Percentiles rank a stretch among this genome's conserved stretches.
phyloP scores from a whole-genome alignment of 2,888 invertebrate genomes.

The Amaurobius ferox region DNA sequence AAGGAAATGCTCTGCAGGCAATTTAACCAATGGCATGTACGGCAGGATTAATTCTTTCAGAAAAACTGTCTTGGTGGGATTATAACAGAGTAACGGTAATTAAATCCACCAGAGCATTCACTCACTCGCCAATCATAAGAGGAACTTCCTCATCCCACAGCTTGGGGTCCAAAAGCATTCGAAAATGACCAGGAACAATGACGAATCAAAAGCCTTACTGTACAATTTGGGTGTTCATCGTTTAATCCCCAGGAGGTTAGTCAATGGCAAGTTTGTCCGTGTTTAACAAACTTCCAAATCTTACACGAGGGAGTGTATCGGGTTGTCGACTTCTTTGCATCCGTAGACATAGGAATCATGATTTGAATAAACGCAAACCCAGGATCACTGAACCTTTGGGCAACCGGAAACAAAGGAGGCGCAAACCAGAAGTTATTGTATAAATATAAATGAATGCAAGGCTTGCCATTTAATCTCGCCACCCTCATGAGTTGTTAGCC shows the following conservation, averaged over 20 bases:
- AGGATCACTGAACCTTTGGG: slow-evolving; percentile 46
- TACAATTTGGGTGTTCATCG: slow-evolving; percentile 15
- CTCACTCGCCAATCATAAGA: no score
- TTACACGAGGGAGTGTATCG: background rate
- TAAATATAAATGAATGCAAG: slow-evolving; percentile 9
- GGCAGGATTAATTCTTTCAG: background rate
- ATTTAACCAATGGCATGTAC: background rate
- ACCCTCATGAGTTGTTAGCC: slow-evolving; percentile 15
- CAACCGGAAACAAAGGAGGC: slow-evolving; percentile 39
- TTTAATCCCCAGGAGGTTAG: slow-evolving; percentile 33
- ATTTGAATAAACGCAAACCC: slow-evolving; percentile 41
- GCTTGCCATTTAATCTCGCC: slow-evolving; percentile 7
- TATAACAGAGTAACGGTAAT: background rate
- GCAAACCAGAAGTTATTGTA: slow-evolving; percentile 1
- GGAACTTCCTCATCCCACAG: slow-evolving; percentile 1
- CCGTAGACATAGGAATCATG: slow-evolving; percentile 4
- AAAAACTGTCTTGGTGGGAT: background rate
- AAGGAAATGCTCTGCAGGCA: background rate
- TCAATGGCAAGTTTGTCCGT: background rate
- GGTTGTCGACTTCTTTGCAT: slow-evolving; percentile 43
- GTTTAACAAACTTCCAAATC: background rate
- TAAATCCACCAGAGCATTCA: background rate
- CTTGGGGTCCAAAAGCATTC: slow-evolving; percentile 18
- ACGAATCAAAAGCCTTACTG: slow-evolving; percentile 54
- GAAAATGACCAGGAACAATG: slow-evolving; percentile 41